Percentiles rank a stretch among this genome's conserved stretches.
Evolutionary conservation across 35 echinoderm and acorn worm species (phyloP).

Genomic region (Stichopus chloronotus): DNA sequence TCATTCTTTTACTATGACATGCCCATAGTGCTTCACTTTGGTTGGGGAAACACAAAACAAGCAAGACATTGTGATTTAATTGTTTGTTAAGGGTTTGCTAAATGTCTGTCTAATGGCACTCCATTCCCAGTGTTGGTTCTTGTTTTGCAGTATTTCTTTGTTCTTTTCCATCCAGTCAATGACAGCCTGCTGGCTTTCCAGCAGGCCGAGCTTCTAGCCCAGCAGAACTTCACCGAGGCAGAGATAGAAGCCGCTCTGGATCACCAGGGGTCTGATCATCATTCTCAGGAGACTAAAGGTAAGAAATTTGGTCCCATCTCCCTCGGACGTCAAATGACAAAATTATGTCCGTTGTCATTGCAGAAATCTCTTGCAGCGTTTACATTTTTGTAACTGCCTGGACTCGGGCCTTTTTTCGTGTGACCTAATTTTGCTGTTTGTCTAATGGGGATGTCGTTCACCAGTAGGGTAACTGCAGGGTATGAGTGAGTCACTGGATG

Average conservation of each 20-base stretch:
- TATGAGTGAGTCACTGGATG: too few relatives aligned
- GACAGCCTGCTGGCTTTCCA: slow-evolving; percentile 92
- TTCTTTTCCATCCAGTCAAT: slow-evolving; percentile 49
- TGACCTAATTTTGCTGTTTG: too few relatives aligned
- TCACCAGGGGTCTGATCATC: slow-evolving; percentile 42
- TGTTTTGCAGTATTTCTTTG: background rate
- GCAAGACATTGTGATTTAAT: too few relatives aligned
- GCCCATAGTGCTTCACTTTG: too few relatives aligned
- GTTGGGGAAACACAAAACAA: too few relatives aligned
- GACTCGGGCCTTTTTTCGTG: too few relatives aligned
- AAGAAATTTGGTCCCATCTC: background rate
- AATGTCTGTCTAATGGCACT: too few relatives aligned
- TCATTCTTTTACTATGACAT: too few relatives aligned
- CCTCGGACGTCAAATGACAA: too few relatives aligned
- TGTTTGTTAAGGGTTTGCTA: too few relatives aligned
- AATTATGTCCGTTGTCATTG: background rate
- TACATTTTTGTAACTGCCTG: background rate
- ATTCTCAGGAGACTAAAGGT: slow-evolving; percentile 70
- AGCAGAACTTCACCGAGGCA: slow-evolving; percentile 77
- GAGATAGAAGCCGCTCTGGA: slow-evolving; percentile 84
- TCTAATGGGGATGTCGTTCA: too few relatives aligned
- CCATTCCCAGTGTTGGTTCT: background rate
- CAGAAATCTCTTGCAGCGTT: background rate
- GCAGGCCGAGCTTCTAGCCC: slow-evolving; percentile 83
- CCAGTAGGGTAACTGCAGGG: too few relatives aligned